Percentiles rank a stretch among this genome's conserved stretches.
Evolutionary conservation across 2,888 invertebrate genomes (phyloP).

Genomic region (Geotrupes spiniger): DNA sequence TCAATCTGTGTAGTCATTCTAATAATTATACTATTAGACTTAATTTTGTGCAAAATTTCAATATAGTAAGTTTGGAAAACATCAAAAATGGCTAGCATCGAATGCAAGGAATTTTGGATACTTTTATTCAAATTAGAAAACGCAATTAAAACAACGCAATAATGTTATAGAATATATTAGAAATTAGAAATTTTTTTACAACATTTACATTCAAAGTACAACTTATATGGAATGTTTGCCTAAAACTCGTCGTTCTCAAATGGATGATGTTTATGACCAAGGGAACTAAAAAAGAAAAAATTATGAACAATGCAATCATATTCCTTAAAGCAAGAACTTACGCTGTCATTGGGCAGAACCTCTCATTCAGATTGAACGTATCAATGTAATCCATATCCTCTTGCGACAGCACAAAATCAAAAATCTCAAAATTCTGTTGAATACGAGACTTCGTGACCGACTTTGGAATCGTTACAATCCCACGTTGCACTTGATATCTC

Average conservation of each 20-base stretch:
- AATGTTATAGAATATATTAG: too few species aligned
- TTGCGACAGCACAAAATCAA: constrained; percentile 55
- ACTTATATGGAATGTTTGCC: neutral
- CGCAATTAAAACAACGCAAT: too few species aligned
- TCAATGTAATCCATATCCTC: constrained; percentile 52
- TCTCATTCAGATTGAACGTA: constrained; percentile 37
- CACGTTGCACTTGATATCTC: constrained; percentile 55
- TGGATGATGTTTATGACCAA: constrained; percentile 28
- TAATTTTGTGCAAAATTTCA: too few species aligned
- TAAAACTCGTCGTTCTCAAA: constrained; percentile 30
- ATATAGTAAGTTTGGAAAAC: too few species aligned
- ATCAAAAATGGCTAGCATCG: too few species aligned
- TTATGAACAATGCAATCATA: neutral
- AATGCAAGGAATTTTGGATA: too few species aligned
- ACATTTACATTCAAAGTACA: too few species aligned
- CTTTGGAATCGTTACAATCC: constrained; percentile 57
- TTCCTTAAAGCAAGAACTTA: constrained; percentile 4
- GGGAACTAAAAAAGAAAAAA: constrained; percentile 15
- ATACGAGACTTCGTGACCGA: constrained; percentile 55
- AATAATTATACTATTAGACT: too few species aligned
- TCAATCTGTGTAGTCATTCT: too few species aligned
- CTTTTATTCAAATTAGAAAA: too few species aligned
- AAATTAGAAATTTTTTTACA: too few species aligned
- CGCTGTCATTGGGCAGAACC: constrained; percentile 26
- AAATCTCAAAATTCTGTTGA: constrained; percentile 55